These are phyloP conservation scores for Hexactinellida sp. DNA, from an alignment of 37 sponge, comb jelly and placozoan species.

Conservation along the genomic window DNA sequence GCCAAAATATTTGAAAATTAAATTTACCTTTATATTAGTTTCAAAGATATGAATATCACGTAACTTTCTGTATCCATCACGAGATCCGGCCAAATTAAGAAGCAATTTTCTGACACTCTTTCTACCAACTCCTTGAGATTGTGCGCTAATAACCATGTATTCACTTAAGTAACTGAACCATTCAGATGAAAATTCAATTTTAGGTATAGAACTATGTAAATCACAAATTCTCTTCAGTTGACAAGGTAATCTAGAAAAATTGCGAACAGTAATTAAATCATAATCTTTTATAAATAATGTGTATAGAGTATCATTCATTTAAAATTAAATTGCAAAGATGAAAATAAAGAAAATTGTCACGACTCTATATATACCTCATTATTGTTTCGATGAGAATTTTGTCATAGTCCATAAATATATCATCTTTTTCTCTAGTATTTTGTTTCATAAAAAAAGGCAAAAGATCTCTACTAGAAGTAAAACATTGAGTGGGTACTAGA, in stretches of 20 bases:
- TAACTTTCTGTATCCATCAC: slow-evolving; percentile 57
- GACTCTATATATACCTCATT: slow-evolving; percentile 9
- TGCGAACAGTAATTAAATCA: too few relatives aligned
- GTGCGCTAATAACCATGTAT: neutral
- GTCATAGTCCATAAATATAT: neutral
- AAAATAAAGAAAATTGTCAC: too few relatives aligned
- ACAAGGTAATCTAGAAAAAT: neutral
- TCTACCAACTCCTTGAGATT: neutral
- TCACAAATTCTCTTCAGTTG: neutral
- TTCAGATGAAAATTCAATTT: neutral
- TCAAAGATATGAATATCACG: slow-evolving; percentile 50
- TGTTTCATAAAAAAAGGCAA: slow-evolving; percentile 70
- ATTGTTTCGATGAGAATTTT: neutral
- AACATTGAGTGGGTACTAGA: neutral
- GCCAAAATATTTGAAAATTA: too few relatives aligned
- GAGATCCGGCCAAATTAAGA: slow-evolving; percentile 65
- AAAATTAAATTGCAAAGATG: too few relatives aligned
- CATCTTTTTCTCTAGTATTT: slow-evolving; percentile 30
- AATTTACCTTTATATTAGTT: slow-evolving; percentile 23
- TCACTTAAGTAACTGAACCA: neutral
- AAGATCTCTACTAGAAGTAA: slow-evolving; percentile 34
- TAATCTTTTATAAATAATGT: too few relatives aligned
- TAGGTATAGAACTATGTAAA: neutral
- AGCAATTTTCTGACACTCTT: slow-evolving; percentile 32
- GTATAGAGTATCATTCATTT: neutral